A percentile compares a stretch with the other conserved stretches of the same genome.
These are phyloP conservation scores for Chromis chromis DNA, from an alignment of 2,797 vertebrate species.

Conservation along the genomic window DNA sequence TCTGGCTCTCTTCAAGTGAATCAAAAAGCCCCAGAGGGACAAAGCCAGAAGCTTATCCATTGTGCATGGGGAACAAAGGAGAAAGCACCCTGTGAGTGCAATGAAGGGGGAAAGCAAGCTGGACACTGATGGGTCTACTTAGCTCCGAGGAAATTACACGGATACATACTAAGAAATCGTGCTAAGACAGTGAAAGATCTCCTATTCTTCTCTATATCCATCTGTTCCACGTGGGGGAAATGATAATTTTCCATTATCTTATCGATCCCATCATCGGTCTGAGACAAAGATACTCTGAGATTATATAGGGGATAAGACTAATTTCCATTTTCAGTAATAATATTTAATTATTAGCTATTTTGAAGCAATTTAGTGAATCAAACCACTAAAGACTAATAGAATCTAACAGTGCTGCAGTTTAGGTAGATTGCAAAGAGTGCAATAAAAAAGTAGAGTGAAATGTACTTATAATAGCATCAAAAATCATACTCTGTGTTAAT, in stretches of 20 bases:
- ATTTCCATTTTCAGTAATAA: conserved; percentile 39
- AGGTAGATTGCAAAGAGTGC: conserved; percentile 18
- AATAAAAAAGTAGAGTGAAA: background rate
- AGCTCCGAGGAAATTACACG: conserved; percentile 75
- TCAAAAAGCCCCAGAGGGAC: conserved; percentile 77
- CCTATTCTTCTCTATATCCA: conserved; percentile 38
- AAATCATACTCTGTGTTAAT: background rate
- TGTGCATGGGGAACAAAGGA: conserved; percentile 60
- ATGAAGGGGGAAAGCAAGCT: conserved; percentile 52
- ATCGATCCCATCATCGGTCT: conserved; percentile 48
- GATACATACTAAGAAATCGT: conserved; percentile 64
- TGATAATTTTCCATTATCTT: conserved; percentile 49
- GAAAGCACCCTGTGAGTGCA: conserved; percentile 59
- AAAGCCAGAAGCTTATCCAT: conserved; percentile 70
- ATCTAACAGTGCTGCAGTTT: conserved; percentile 17
- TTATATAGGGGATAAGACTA: conserved; percentile 27
- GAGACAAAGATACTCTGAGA: conserved; percentile 32
- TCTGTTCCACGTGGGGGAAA: conserved; percentile 51
- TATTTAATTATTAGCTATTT: conserved; percentile 36
- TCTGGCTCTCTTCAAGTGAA: conserved; percentile 79
- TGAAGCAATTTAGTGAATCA: conserved; percentile 40
- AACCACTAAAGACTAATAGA: conserved; percentile 19
- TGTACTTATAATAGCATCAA: background rate
- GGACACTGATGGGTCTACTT: conserved; percentile 61
- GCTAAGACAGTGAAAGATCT: conserved; percentile 65